Evolutionary conservation across 2,888 invertebrate species (phyloP).

Genomic region (Aspidiotus destructor): DNA sequence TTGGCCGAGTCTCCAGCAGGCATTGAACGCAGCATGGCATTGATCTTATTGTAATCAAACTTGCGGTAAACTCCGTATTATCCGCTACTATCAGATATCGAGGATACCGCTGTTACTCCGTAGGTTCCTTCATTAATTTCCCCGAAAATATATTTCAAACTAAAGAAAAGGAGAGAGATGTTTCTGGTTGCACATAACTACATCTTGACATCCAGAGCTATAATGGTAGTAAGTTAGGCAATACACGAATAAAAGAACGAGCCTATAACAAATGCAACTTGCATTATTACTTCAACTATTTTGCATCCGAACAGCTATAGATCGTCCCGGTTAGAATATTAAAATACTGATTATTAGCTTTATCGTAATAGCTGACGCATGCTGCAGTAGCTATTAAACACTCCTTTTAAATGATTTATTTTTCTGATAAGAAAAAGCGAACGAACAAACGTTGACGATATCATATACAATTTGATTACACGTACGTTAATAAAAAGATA

Average conservation of each 20-base stretch:
- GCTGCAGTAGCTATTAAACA: constrained; percentile 8
- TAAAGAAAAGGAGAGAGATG: background rate
- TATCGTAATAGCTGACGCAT: constrained; percentile 9
- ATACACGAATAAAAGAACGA: constrained; percentile 7
- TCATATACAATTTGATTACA: constrained; percentile 26
- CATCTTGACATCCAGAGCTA: background rate
- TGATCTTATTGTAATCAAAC: no score
- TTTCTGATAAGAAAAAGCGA: constrained; percentile 4
- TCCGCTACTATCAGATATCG: no score
- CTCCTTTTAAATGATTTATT: constrained; percentile 29
- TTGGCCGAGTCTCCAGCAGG: no score
- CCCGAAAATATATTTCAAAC: background rate
- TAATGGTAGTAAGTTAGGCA: no score
- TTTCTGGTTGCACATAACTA: constrained; percentile 1
- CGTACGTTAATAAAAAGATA: constrained; percentile 24
- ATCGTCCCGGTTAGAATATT: constrained; percentile 27
- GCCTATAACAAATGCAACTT: constrained; percentile 16
- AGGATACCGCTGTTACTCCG: background rate
- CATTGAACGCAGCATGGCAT: no score
- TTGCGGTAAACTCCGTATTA: no score
- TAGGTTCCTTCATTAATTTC: constrained; percentile 1
- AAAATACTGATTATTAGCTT: constrained; percentile 26
- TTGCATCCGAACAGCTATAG: constrained; percentile 23
- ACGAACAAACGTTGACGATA: constrained; percentile 19
- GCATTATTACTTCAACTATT: constrained; percentile 16